Conservation (phyloP, 2,888 invertebrate species). For the Hedya salicella region DNA sequence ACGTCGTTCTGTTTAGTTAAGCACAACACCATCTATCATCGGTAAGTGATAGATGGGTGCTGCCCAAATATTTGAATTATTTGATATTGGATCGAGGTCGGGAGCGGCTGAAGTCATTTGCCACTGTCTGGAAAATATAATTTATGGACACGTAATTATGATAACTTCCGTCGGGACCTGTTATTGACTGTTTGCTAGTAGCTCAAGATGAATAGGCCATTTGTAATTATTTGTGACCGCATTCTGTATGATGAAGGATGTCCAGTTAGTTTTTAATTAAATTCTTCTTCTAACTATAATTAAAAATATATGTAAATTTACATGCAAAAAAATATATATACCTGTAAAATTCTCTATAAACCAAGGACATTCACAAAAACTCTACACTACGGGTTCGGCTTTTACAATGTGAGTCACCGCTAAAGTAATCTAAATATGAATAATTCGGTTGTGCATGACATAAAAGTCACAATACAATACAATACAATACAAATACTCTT, state of each 20-base stretch:
- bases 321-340: too few species aligned
- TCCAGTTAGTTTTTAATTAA: neutral
- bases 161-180: conserved; percentile 40
- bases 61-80: conserved; percentile 83
- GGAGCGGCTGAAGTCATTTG: conserved; percentile 55
- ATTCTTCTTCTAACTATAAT: neutral
- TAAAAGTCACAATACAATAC: too few species aligned
- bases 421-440: too few species aligned
- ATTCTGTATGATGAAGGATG: conserved; percentile 12
- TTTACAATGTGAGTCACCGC: too few species aligned
- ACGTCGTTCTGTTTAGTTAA: conserved; percentile 44
- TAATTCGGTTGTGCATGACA: too few species aligned
- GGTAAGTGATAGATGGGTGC: conserved; percentile 80
- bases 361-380: too few species aligned
- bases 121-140: conserved; percentile 52
- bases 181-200: conserved; percentile 16
- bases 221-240: conserved; percentile 17
- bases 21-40: conserved; percentile 77
- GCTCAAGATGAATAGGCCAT: conserved; percentile 11
- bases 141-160: conserved; percentile 50
- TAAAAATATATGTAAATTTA: too few species aligned
- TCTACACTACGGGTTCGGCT: too few species aligned
- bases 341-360: too few species aligned
- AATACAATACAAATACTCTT: too few species aligned
- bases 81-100: conserved; percentile 64